Evolutionary conservation across 1,140 invertebrate species (phyloP).

Genomic region (Chironomus striatipennis): DNA sequence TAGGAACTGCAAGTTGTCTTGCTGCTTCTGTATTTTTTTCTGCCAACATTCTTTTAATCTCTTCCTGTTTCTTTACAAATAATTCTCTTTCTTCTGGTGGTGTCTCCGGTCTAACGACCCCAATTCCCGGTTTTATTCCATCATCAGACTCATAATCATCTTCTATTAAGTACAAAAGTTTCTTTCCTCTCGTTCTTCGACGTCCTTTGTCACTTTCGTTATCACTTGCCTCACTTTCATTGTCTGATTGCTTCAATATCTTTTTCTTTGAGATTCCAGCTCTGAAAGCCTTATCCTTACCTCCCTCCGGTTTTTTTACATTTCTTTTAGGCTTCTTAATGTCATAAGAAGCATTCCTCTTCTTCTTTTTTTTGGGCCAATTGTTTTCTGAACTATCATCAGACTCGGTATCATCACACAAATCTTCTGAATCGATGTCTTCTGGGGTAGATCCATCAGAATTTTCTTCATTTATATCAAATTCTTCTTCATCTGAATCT

Average conservation of each 20-base stretch:
- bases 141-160: constrained; percentile 39
- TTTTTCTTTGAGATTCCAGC: constrained; percentile 13
- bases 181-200: constrained; percentile 53
- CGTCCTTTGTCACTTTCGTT: constrained; percentile 48
- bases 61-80: constrained; percentile 39
- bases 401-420: constrained; percentile 37
- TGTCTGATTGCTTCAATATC: background rate
- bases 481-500: constrained; percentile 32
- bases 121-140: constrained; percentile 46
- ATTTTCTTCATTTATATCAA: constrained; percentile 34
- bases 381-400: constrained; percentile 35
- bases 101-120: constrained; percentile 34
- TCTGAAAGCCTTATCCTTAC: constrained; percentile 27
- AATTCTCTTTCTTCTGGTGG: constrained; percentile 39
- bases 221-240: constrained; percentile 45
- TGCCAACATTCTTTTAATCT: constrained; percentile 39
- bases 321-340: constrained; percentile 32
- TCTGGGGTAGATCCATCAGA: constrained; percentile 34
- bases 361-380: constrained; percentile 36
- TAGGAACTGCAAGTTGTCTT: constrained; percentile 36
- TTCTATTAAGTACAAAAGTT: constrained; percentile 59
- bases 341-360: constrained; percentile 33
- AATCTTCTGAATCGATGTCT: constrained; percentile 50
- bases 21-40: constrained; percentile 39
- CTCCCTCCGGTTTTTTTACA: constrained; percentile 29